A percentile compares a stretch with the other conserved stretches of the same genome.
phyloP scores from a whole-genome alignment of 1,140 invertebrate species.

The Contarinia nasturtii region DNA sequence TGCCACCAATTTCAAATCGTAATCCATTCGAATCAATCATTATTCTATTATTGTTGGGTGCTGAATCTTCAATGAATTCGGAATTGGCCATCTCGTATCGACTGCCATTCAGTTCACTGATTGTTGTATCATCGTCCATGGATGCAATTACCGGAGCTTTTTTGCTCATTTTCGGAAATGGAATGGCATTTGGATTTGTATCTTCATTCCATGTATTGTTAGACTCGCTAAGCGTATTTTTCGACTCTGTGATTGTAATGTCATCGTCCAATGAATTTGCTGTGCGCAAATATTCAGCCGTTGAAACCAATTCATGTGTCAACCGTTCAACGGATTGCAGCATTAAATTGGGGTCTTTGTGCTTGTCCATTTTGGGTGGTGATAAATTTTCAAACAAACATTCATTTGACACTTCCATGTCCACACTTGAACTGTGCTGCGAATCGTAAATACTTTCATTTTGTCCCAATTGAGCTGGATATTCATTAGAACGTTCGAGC shows the following conservation, averaged over 20 bases:
- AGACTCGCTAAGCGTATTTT: slow-evolving; percentile 25
- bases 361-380: slow-evolving; percentile 14
- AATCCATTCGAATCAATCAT: slow-evolving; percentile 7
- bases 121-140: slow-evolving; percentile 32
- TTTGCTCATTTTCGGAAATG: slow-evolving; percentile 57
- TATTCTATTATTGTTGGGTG: slow-evolving; percentile 6
- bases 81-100: slow-evolving; percentile 26
- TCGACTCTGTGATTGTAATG: slow-evolving; percentile 17
- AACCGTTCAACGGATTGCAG: slow-evolving; percentile 41
- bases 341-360: slow-evolving; percentile 43
- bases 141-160: slow-evolving; percentile 48
- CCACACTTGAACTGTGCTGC: slow-evolving; percentile 18
- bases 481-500: slow-evolving; percentile 20
- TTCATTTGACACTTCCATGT: slow-evolving; percentile 26
- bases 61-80: slow-evolving; percentile 11
- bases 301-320: slow-evolving; percentile 39
- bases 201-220: slow-evolving; percentile 61
- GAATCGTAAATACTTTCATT: slow-evolving; percentile 3
- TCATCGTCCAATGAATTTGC: slow-evolving; percentile 3
- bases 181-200: slow-evolving; percentile 48
- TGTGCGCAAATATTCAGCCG: slow-evolving; percentile 26
- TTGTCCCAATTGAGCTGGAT: slow-evolving; percentile 16
- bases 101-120: slow-evolving; percentile 16
- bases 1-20: slow-evolving; percentile 18
- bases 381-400: slow-evolving; percentile 12